Conservation (phyloP, 2,797 vertebrate species). For the Enteromius trimaculatus region DNA sequence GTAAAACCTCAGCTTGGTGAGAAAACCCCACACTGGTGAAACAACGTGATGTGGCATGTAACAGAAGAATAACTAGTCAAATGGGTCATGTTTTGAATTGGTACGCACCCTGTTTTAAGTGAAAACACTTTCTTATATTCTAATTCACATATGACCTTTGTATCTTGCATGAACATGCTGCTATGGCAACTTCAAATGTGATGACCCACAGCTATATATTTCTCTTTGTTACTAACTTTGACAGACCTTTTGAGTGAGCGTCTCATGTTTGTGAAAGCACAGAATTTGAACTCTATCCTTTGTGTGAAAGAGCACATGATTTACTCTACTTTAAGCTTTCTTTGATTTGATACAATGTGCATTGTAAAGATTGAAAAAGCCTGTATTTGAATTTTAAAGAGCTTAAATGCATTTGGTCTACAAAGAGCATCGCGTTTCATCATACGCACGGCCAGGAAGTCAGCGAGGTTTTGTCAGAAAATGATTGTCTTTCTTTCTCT, state of each 20-base stretch:
- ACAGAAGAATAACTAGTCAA: conserved; percentile 2
- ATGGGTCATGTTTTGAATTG: conserved; percentile 3
- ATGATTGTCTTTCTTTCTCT: background rate
- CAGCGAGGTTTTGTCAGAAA: conserved; percentile 8
- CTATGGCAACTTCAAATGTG: conserved; percentile 25
- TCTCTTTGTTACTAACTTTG: conserved; percentile 23
- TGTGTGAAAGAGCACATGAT: conserved; percentile 44
- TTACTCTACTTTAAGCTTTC: background rate
- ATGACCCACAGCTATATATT: conserved; percentile 24
- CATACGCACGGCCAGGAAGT: conserved; percentile 19
- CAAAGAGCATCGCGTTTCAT: background rate
- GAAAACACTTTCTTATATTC: conserved; percentile 16
- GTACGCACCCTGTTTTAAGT: background rate
- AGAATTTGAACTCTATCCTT: conserved; percentile 20
- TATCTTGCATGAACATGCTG: conserved; percentile 21
- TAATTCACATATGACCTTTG: conserved; percentile 20
- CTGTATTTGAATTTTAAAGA: background rate
- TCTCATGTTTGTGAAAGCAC: conserved; percentile 34
- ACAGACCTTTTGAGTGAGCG: conserved; percentile 15
- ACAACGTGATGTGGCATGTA: background rate
- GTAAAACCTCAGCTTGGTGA: background rate
- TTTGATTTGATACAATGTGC: conserved; percentile 19
- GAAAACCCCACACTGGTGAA: conserved; percentile 11
- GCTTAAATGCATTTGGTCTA: background rate
- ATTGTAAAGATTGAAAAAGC: conserved; percentile 22